Evolutionary conservation across 1,140 invertebrate species (phyloP).

Genomic region (Megalonaias nervosa): DNA sequence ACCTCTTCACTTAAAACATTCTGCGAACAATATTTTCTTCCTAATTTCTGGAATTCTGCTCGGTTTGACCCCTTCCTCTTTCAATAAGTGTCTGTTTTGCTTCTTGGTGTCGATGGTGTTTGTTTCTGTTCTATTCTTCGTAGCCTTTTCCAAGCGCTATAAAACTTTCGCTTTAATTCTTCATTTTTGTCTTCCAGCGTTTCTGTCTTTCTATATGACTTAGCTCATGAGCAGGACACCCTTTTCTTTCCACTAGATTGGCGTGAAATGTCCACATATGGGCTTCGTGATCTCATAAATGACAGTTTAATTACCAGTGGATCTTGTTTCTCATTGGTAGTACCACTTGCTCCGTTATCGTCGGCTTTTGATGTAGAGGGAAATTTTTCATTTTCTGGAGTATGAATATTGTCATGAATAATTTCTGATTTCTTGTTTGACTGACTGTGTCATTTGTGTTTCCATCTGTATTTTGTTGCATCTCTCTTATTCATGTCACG

Average conservation of each 20-base stretch:
- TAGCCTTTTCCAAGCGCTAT: slow-evolving; percentile 8
- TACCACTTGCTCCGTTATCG: background rate
- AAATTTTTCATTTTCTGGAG: background rate
- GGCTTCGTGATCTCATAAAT: background rate
- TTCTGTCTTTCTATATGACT: slow-evolving; percentile 20
- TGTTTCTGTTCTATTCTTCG: slow-evolving; percentile 11
- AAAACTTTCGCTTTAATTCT: slow-evolving; percentile 9
- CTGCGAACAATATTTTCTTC: slow-evolving; percentile 1
- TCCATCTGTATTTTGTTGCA: slow-evolving; percentile 12
- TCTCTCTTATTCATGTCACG: slow-evolving; percentile 3
- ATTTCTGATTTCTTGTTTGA: background rate
- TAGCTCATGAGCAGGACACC: slow-evolving; percentile 12
- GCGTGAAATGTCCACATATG: background rate
- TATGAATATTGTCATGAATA: background rate
- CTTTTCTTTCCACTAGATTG: slow-evolving; percentile 8
- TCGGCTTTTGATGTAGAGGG: background rate
- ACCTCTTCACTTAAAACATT: slow-evolving; percentile 15
- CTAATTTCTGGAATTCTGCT: slow-evolving; percentile 13
- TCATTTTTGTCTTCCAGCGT: slow-evolving; percentile 19
- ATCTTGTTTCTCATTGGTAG: background rate
- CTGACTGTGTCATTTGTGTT: background rate
- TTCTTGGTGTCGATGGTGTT: slow-evolving; percentile 7
- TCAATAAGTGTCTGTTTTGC: slow-evolving; percentile 8
- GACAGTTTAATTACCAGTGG: background rate
- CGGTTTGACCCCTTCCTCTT: slow-evolving; percentile 3